These are phyloP conservation scores for Caenorhabditis brenneri DNA, from an alignment of 1,140 invertebrate species.

Conservation along the genomic window DNA sequence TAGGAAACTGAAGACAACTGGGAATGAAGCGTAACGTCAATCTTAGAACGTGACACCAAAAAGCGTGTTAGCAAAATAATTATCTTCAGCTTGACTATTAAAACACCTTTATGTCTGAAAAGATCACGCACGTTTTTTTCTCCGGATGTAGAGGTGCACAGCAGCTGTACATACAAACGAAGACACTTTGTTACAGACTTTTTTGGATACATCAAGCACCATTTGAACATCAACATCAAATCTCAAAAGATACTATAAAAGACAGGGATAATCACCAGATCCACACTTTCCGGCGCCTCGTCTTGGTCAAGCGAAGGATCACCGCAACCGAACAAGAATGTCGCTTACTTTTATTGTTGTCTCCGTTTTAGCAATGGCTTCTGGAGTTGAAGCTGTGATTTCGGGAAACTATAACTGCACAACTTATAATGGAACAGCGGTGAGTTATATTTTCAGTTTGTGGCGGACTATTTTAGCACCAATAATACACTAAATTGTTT, in stretches of 20 bases:
- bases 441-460: background rate
- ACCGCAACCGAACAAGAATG: background rate
- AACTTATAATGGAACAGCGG: background rate
- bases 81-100: too few relatives aligned
- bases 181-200: background rate
- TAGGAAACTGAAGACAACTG: too few relatives aligned
- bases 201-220: background rate
- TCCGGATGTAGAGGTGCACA: background rate
- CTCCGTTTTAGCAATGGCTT: background rate
- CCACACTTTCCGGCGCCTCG: conserved; percentile 32
- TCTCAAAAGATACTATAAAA: background rate
- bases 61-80: too few relatives aligned
- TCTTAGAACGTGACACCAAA: too few relatives aligned
- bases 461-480: too few relatives aligned
- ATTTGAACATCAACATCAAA: conserved; percentile 4
- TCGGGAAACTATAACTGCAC: conserved; percentile 22
- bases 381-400: background rate
- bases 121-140: background rate
- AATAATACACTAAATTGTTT: too few relatives aligned
- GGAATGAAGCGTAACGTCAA: too few relatives aligned
- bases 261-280: background rate
- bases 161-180: background rate
- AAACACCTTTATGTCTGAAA: background rate
- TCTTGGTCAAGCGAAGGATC: conserved; percentile 23
- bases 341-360: background rate